phyloP scores from a whole-genome alignment of 2,888 invertebrate genomes.

The Brassicogethes aeneus region DNA sequence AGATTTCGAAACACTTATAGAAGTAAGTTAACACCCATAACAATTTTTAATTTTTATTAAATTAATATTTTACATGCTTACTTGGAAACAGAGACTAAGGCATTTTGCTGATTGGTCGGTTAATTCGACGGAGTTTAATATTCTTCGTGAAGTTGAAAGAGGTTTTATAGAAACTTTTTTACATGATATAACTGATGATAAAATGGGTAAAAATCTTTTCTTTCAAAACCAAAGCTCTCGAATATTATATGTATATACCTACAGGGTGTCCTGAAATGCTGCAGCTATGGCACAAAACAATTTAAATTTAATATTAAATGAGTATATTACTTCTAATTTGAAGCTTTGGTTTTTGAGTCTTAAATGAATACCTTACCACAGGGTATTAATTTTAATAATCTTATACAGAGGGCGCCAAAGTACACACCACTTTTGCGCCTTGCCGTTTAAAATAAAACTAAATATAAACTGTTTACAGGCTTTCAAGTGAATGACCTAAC shows the following conservation, averaged over 20 bases:
- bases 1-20: conserved; percentile 60
- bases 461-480: conserved; percentile 29
- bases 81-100: conserved; percentile 47
- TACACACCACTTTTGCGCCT: too few relatives aligned
- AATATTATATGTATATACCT: too few relatives aligned
- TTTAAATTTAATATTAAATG: too few relatives aligned
- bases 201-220: conserved; percentile 48
- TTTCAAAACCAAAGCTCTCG: too few relatives aligned
- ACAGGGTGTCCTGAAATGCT: too few relatives aligned
- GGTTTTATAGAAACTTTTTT: conserved; percentile 64
- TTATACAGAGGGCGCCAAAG: too few relatives aligned
- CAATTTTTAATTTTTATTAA: neutral
- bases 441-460: too few relatives aligned
- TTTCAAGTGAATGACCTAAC: conserved; percentile 38
- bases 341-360: too few relatives aligned
- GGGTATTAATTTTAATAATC: too few relatives aligned
- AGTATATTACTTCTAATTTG: too few relatives aligned
- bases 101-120: conserved; percentile 71
- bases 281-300: too few relatives aligned
- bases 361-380: too few relatives aligned
- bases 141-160: conserved; percentile 60
- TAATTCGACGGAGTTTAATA: conserved; percentile 64
- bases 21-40: conserved; percentile 39
- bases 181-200: conserved; percentile 45
- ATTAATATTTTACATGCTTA: conserved; percentile 27